Conservation (phyloP, 2,113 vertebrate species). For the Rutilus rutilus region DNA sequence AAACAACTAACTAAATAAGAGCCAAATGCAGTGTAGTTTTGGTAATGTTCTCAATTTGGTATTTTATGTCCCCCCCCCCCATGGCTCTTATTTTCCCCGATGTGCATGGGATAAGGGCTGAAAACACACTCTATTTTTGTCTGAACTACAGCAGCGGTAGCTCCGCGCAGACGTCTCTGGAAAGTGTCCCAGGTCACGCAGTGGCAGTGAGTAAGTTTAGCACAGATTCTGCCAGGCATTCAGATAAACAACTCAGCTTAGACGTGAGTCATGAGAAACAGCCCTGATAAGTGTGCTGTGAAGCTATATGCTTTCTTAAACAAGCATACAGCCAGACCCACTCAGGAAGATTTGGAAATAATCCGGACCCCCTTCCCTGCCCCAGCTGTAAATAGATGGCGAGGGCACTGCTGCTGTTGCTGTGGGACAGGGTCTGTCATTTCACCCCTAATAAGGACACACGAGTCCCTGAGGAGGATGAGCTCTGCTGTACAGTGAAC, state of each 20-base stretch:
- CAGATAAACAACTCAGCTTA: constrained; percentile 26
- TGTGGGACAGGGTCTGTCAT: constrained; percentile 9
- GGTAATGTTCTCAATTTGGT: neutral
- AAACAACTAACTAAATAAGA: neutral
- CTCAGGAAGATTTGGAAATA: constrained; percentile 37
- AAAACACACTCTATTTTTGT: neutral
- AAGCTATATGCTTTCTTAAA: constrained; percentile 11
- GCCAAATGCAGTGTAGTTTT: neutral
- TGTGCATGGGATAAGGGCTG: neutral
- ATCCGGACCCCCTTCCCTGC: constrained; percentile 18
- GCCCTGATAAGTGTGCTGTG: neutral
- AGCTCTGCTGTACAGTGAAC: neutral
- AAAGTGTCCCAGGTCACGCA: constrained; percentile 12
- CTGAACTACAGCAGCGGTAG: neutral
- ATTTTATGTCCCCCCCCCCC: constrained; percentile 1
- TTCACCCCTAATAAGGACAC: constrained; percentile 43
- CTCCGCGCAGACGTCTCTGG: neutral
- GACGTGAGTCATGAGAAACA: constrained; percentile 25
- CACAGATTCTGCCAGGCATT: constrained; percentile 8
- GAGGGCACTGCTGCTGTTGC: constrained; percentile 39
- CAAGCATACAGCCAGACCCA: constrained; percentile 29
- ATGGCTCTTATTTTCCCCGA: neutral
- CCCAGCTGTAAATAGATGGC: constrained; percentile 43
- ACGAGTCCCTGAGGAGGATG: neutral
- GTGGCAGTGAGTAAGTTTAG: constrained; percentile 19